Evolutionary conservation across 2,888 invertebrate species (phyloP).

Genomic region (Fabriciana adippe): DNA sequence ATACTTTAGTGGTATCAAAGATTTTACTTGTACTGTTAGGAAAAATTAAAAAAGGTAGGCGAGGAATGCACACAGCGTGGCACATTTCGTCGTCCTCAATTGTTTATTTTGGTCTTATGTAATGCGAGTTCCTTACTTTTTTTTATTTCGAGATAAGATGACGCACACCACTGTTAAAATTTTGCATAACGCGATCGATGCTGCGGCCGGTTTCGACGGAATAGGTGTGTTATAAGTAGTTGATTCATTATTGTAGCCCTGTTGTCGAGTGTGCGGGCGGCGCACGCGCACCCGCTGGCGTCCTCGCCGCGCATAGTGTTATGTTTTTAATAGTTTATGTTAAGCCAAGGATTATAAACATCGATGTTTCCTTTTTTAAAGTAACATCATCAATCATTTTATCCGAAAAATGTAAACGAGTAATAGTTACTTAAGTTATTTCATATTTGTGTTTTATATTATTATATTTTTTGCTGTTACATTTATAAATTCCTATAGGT

Average conservation of each 20-base stretch:
- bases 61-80: not conserved
- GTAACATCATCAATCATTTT: too few relatives aligned
- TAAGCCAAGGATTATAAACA: not conserved
- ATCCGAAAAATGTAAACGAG: not conserved
- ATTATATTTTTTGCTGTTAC: constrained; percentile 11
- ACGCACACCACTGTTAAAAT: constrained; percentile 24
- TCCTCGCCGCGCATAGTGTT: not conserved
- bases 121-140: constrained; percentile 22
- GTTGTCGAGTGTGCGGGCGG: not conserved
- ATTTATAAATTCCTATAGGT: constrained; percentile 51
- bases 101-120: constrained; percentile 23
- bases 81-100: constrained; percentile 17
- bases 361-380: not conserved
- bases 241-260: constrained; percentile 5
- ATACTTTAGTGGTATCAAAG: too few relatives aligned
- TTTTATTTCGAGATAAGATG: constrained; percentile 20
- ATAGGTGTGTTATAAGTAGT: constrained; percentile 1
- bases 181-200: constrained; percentile 10
- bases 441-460: not conserved
- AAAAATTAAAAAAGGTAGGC: not conserved
- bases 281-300: not conserved
- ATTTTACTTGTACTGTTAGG: too few relatives aligned
- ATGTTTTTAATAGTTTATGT: not conserved
- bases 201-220: not conserved
- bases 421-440: not conserved